phyloP scores from a whole-genome alignment of 2,888 invertebrate species.

The Helicoverpa assulta region DNA sequence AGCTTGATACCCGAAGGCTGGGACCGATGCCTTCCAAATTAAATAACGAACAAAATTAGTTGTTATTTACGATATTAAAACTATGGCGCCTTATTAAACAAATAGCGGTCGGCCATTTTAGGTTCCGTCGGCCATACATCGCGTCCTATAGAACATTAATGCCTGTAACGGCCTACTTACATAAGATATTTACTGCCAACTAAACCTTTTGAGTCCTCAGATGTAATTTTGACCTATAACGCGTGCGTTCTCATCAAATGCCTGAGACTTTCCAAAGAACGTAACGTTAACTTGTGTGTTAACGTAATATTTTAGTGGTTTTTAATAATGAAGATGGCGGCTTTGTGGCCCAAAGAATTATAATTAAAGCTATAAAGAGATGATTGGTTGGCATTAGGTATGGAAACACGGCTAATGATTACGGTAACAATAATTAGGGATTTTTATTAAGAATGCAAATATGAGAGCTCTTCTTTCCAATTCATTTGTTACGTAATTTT shows the following conservation, averaged over 20 bases:
- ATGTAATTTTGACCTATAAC: slow-evolving; percentile 52
- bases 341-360: slow-evolving; percentile 59
- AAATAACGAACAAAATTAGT: slow-evolving; percentile 74
- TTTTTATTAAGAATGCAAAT: slow-evolving; percentile 77
- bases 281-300: slow-evolving; percentile 57
- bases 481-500: slow-evolving; percentile 45
- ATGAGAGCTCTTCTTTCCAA: slow-evolving; percentile 44
- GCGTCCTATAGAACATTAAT: slow-evolving; percentile 63
- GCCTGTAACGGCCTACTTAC: slow-evolving; percentile 62
- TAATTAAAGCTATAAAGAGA: slow-evolving; percentile 72
- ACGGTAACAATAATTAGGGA: slow-evolving; percentile 71
- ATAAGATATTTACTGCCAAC: slow-evolving; percentile 60
- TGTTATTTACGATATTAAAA: slow-evolving; percentile 72
- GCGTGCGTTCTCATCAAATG: slow-evolving; percentile 60
- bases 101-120: slow-evolving; percentile 65
- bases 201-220: slow-evolving; percentile 54
- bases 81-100: slow-evolving; percentile 71
- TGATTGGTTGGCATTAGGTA: slow-evolving; percentile 70
- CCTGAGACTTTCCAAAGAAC: slow-evolving; percentile 36
- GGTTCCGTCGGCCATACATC: slow-evolving; percentile 60
- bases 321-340: slow-evolving; percentile 55
- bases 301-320: slow-evolving; percentile 51
- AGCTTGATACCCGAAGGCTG: slow-evolving; percentile 52
- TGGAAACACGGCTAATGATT: slow-evolving; percentile 69
- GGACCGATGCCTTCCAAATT: slow-evolving; percentile 64